Evolutionary conservation across 2,888 invertebrate genomes (phyloP), one percentile per base, ranked within the genome.

Genomic region (Nymphalis polychloros): DNA sequence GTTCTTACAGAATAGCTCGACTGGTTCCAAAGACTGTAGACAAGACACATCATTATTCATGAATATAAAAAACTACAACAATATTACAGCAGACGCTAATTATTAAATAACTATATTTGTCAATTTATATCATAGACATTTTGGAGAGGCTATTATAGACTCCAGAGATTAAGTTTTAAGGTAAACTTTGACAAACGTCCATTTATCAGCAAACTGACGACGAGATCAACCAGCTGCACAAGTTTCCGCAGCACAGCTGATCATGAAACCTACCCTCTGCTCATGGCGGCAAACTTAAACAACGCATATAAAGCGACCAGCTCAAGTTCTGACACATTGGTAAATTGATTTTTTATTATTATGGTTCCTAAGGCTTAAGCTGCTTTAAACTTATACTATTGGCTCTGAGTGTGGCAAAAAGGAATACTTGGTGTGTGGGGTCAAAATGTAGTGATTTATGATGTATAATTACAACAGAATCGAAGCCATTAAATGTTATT

Each of bases 231-330:
- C 46, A 72, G 72, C 67, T 79, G 73, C 64, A 76, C 77, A 0
- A 79, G 82, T 64, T 83, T 75, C 76, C 76, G 74, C 69, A 83
- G 81, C 73, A 76, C 75, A 27, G 87, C 86, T 84, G 82, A 84
- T 10, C 77, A 84, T 1, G 63, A 77, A 73, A 87, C 87, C 72
- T 74, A 78, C 0, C 75, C 84, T 13, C 86, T 89, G 2, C 80
- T 90, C 20, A 76, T 89, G 73, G 79, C 8, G 47, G 79, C 41
- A 66, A 77, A 17, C 70, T 77, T 62, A 71, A 68, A 74, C 0
- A 73, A 79, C 1, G 72, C 73, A 0, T 90, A 88, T 75, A 84
- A 79, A 35, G 77, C 82, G 1, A 73, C 84, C 16, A 76, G 76
- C 8, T 79, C 76, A 27, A 82, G 81, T 53, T 68, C 79, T 0